Evolutionary conservation across 2,888 invertebrate species (phyloP).

Genomic region (Nomada goodeniana): DNA sequence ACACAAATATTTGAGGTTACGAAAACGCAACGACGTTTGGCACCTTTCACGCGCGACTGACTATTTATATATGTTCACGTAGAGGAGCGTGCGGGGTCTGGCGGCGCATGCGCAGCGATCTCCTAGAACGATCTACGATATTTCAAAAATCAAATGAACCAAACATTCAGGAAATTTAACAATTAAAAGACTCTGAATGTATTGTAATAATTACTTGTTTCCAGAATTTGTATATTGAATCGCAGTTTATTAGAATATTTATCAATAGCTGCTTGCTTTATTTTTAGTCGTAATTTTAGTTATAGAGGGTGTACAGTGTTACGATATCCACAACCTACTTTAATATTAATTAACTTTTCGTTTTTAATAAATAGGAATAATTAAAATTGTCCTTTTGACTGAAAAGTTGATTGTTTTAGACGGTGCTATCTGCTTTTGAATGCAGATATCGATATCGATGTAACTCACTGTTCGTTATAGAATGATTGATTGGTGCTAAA

Average conservation of each 20-base stretch:
- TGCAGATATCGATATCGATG: too few relatives aligned
- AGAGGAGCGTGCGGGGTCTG: background rate
- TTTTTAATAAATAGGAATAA: too few relatives aligned
- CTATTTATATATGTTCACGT: conserved; percentile 19
- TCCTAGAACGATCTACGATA: background rate
- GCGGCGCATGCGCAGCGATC: conserved; percentile 1
- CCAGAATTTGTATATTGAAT: background rate
- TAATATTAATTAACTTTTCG: too few relatives aligned
- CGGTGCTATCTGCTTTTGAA: too few relatives aligned
- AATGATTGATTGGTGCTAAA: too few relatives aligned
- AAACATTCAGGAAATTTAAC: background rate
- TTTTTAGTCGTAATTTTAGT: background rate
- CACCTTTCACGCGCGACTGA: conserved; percentile 8
- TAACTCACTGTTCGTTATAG: too few relatives aligned
- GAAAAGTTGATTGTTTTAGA: too few relatives aligned
- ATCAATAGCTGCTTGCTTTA: background rate
- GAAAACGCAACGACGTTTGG: conserved; percentile 20
- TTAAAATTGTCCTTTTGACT: too few relatives aligned
- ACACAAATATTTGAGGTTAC: conserved; percentile 8
- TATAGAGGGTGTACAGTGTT: background rate
- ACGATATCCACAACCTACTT: too few relatives aligned
- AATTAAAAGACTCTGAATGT: background rate
- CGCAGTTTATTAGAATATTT: conserved; percentile 4
- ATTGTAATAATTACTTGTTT: background rate
- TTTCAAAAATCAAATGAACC: background rate